Evolutionary conservation across 37 sponge, comb jelly and placozoan species (phyloP), one percentile per base, ranked within the genome.

Genomic region (Oscarella lobularis): DNA sequence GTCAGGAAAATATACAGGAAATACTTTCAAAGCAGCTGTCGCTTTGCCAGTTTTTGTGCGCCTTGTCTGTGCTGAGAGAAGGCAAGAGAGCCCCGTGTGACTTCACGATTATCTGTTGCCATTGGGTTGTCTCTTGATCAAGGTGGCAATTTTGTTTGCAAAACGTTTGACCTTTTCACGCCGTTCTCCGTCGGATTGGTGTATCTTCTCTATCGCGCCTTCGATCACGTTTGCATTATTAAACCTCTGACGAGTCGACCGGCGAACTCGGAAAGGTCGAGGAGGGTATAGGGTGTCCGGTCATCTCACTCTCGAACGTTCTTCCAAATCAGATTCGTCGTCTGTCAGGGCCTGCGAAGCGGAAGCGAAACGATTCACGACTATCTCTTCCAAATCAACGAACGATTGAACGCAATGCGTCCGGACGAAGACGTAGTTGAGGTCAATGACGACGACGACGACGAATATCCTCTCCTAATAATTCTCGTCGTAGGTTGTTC

Each of bases 211-310:
- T 87, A 88, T 66, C 84, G 89, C 40, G 82, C 82, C 41, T 98
- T 98, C 79, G 75, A 81, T 33, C 72, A 78, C 33, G 82, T 98
- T 0, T 82, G 87, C 40, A 29, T 97, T 32, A 77, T 90, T 73
- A 97, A 97, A 37, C 98, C 98, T 6, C 84, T 90, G n/a, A 97
- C 98, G 32, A 89, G 91, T 60, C 73, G 98, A 36, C 98, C 98
- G 34, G 98, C 98, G 20, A 96, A 96, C 68, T 96, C 98, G 27
- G 93, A 96, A 67, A 89, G 98, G 90, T 93, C 2, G 5, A 29
- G 2, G 36, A 40, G 40, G 36, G 6, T 74, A 5, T 74, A 31
- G 5, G 29, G n/a, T 30, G 40, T 37, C 14, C 38, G 33, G 14
- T 27, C 9, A 73, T 38, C 1, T 2, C 40, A 37, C 9, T 69